Evolutionary conservation across 2,797 vertebrate species (phyloP).

Genomic region (Xyrichtys novacula): DNA sequence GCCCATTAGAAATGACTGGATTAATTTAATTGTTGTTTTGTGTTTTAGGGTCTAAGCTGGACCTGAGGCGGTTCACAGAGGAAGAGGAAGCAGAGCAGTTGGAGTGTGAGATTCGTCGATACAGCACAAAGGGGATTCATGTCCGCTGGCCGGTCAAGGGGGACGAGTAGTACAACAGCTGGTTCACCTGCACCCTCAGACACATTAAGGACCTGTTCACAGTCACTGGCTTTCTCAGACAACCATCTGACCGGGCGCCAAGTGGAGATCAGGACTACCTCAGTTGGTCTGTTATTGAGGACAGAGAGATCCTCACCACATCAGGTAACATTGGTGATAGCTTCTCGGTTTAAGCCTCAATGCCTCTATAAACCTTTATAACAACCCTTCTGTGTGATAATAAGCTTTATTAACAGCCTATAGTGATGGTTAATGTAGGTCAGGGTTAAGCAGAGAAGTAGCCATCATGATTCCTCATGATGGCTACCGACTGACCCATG

Average conservation of each 20-base stretch:
- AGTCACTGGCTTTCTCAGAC: constrained; percentile 76
- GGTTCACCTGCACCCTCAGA: constrained; percentile 79
- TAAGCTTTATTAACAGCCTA: no score
- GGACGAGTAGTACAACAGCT: constrained; percentile 62
- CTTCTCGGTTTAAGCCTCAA: no score
- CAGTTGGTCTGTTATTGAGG: constrained; percentile 56
- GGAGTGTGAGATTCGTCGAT: constrained; percentile 81
- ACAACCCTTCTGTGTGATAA: no score
- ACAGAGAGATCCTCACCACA: constrained; percentile 60
- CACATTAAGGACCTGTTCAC: constrained; percentile 69
- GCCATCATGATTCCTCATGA: no score
- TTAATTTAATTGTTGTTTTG: neutral
- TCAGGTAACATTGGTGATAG: constrained; percentile 71
- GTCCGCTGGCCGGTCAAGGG: constrained; percentile 79
- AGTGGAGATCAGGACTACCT: constrained; percentile 59
- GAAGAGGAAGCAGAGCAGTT: constrained; percentile 55
- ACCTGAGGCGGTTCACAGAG: constrained; percentile 68
- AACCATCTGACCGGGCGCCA: constrained; percentile 56
- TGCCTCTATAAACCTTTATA: no score
- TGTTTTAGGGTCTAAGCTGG: constrained; percentile 75
- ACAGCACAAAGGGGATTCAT: constrained; percentile 73
- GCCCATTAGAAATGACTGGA: neutral
- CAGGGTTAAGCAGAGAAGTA: no score
- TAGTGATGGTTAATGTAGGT: no score
- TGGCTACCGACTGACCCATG: no score